Conservation (phyloP, 2,797 vertebrate genomes). For the Hemibagrus guttatus region DNA sequence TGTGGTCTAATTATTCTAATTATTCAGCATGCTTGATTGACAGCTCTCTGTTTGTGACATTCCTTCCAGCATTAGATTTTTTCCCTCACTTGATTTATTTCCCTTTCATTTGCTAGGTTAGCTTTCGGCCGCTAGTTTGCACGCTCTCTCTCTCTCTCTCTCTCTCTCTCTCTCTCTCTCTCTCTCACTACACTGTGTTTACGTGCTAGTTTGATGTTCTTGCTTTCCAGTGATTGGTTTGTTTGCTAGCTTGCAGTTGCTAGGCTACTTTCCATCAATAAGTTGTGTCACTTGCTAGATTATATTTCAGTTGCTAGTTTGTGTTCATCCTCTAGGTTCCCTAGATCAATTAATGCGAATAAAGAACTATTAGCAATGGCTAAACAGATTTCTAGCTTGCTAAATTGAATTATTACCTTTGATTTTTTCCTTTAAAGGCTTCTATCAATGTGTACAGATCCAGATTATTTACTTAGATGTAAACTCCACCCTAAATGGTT, state of each 20-base stretch:
- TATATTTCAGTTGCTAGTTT: neutral
- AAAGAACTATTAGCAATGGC: neutral
- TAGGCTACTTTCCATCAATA: neutral
- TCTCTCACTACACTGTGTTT: neutral
- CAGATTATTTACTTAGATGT: neutral
- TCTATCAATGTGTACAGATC: neutral
- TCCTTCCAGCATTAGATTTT: neutral
- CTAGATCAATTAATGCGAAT: neutral
- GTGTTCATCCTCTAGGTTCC: neutral
- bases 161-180: no score
- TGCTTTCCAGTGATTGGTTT: neutral
- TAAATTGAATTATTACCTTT: neutral
- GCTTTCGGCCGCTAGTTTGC: neutral
- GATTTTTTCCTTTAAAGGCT: neutral
- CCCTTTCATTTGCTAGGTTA: neutral
- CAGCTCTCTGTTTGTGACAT: neutral
- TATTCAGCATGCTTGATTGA: neutral
- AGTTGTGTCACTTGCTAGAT: neutral
- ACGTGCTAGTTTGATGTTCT: neutral
- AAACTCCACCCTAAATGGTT: neutral
- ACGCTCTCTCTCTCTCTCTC: neutral
- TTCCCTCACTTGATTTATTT: neutral
- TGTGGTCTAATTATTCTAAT: neutral
- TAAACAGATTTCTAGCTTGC: neutral
- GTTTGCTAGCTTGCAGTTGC: neutral